Conservation (phyloP, 1,140 invertebrate genomes). For the Maconellicoccus hirsutus region DNA sequence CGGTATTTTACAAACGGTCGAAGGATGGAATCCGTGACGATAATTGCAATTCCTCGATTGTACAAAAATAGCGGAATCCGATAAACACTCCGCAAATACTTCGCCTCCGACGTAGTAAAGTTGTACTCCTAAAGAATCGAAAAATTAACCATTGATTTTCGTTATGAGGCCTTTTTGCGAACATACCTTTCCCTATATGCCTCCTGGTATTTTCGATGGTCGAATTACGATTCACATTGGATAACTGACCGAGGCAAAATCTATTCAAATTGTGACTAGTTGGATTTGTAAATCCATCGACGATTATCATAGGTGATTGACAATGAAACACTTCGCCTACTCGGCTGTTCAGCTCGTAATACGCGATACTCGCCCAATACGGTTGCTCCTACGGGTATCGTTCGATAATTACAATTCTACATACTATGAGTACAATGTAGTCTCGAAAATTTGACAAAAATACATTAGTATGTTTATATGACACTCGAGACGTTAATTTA, state of each 20-base stretch:
- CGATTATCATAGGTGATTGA: conserved; percentile 77
- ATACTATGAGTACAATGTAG: not conserved
- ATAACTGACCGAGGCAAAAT: conserved; percentile 88
- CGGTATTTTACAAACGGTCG: conserved; percentile 92
- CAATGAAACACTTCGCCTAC: conserved; percentile 94
- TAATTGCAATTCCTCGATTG: conserved; percentile 93
- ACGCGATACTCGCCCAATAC: conserved; percentile 91
- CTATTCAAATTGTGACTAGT: conserved; percentile 79
- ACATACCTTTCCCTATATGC: conserved; percentile 83
- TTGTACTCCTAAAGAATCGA: conserved; percentile 55
- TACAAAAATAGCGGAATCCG: conserved; percentile 90
- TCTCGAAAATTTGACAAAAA: not conserved
- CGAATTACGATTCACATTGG: conserved; percentile 94
- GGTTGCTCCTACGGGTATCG: conserved; percentile 63
- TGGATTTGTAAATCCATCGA: conserved; percentile 94
- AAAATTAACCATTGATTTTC: not conserved
- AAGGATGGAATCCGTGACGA: conserved; percentile 88
- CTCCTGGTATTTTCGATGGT: conserved; percentile 93
- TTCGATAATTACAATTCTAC: conserved; percentile 25
- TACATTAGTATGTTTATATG: not conserved
- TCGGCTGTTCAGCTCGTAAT: conserved; percentile 90
- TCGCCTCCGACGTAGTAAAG: conserved; percentile 96
- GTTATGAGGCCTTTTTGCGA: no score
- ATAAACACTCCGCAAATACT: conserved; percentile 91
- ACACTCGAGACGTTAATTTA: conserved; percentile 5